Conservation (phyloP, 2,113 vertebrate genomes). For the Empidonax alnorum region DNA sequence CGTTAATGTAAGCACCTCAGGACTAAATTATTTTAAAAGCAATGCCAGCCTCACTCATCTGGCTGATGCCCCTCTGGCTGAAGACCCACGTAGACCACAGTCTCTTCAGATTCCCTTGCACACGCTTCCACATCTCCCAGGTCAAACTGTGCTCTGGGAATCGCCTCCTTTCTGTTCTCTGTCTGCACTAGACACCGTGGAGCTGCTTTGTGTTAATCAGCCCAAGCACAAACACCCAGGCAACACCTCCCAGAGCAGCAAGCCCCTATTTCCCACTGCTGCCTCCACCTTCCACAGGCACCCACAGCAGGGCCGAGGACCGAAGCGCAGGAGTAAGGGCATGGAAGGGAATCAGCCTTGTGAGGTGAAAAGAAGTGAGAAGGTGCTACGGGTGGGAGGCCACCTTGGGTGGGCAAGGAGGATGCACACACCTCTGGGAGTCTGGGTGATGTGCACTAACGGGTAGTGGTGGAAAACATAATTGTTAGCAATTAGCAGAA, state of each 20-base stretch:
- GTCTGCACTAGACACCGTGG: not conserved
- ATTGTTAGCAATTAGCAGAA: not conserved
- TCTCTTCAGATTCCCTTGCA: not conserved
- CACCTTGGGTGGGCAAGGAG: not conserved
- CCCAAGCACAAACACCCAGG: not conserved
- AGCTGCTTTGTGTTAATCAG: not conserved
- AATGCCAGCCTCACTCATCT: not conserved
- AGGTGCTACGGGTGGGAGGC: not conserved
- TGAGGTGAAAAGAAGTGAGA: not conserved
- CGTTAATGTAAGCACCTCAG: not conserved
- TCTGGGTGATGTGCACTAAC: not conserved
- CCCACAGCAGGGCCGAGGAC: not conserved
- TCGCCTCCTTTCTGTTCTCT: not conserved
- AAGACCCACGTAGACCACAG: not conserved
- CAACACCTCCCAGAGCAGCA: not conserved
- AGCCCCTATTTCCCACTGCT: not conserved
- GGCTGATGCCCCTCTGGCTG: not conserved
- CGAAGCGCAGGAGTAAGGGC: accelerated
- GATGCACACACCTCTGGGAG: not conserved
- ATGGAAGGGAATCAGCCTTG: not conserved
- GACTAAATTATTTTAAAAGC: not conserved
- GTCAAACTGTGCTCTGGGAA: not conserved
- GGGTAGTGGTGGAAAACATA: not conserved
- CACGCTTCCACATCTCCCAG: not conserved
- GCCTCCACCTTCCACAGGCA: accelerated